These are phyloP conservation scores for Alca torda DNA, from an alignment of 2,797 vertebrate genomes.

Conservation along the genomic window DNA sequence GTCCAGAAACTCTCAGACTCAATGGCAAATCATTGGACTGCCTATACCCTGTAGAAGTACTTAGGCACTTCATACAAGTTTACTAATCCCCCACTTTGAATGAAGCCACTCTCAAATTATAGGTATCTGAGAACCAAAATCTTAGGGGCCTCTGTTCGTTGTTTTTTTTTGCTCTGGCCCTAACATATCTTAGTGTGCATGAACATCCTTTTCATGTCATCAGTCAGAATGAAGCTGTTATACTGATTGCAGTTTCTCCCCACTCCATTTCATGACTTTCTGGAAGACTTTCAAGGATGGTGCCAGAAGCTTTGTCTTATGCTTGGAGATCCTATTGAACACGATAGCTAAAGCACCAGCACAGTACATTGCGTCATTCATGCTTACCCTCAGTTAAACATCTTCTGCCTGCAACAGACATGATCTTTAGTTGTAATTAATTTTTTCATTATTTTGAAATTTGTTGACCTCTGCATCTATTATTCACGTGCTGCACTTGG, in stretches of 20 bases:
- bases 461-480: not conserved
- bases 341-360: not conserved
- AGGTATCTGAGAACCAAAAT: not conserved
- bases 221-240: not conserved
- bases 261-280: not conserved
- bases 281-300: not conserved
- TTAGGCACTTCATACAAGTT: not conserved
- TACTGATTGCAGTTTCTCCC: not conserved
- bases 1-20: not conserved
- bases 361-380: not conserved
- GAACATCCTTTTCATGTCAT: not conserved
- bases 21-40: not conserved
- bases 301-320: not conserved
- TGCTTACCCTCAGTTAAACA: not conserved
- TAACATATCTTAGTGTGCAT: not conserved
- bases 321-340: not conserved
- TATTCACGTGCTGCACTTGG: not conserved
- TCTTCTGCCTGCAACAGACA: not conserved
- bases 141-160: not conserved
- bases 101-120: not conserved
- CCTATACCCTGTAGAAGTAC: not conserved
- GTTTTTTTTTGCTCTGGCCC: not conserved
- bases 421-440: not conserved
- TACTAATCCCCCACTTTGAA: not conserved
- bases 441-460: not conserved